These are phyloP conservation scores for Eledona agricola DNA, from an alignment of 2,888 invertebrate genomes.

Conservation along the genomic window DNA sequence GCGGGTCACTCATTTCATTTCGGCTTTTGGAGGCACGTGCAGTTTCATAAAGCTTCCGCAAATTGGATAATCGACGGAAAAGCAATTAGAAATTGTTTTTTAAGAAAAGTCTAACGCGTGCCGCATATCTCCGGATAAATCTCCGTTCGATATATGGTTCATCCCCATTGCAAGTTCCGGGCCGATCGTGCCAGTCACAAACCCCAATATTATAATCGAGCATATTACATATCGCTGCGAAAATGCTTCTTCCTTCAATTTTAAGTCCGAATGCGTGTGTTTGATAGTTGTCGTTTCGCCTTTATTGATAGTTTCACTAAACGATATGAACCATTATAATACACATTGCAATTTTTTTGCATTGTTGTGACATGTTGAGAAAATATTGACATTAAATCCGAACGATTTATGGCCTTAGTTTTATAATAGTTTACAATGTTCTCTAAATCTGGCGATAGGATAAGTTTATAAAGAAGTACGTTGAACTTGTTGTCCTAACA, in stretches of 20 bases:
- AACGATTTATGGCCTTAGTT: constrained; percentile 11
- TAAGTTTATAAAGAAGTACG: constrained; percentile 26
- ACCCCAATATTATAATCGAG: constrained; percentile 34
- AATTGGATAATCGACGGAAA: not conserved
- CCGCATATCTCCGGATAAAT: constrained; percentile 51
- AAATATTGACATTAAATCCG: constrained; percentile 18
- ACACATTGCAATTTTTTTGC: constrained; percentile 3
- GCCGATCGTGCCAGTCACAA: constrained; percentile 51
- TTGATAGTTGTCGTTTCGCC: constrained; percentile 4
- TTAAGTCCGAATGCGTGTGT: constrained; percentile 10
- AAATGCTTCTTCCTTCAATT: constrained; percentile 10
- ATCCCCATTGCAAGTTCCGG: constrained; percentile 48
- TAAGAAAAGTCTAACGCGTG: constrained; percentile 12
- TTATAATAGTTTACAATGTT: constrained; percentile 15
- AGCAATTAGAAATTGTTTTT: too few species aligned
- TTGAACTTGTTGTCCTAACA: constrained; percentile 32
- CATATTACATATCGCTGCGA: constrained; percentile 21
- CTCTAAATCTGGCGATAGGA: constrained; percentile 26
- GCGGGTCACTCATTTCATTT: not conserved
- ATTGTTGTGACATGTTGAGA: constrained; percentile 9
- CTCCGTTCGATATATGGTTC: constrained; percentile 54
- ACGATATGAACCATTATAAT: constrained; percentile 1
- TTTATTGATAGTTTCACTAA: constrained; percentile 14
- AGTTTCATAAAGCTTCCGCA: not conserved
- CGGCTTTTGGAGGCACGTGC: constrained; percentile 1